Evolutionary conservation across 1,140 invertebrate species (phyloP), one percentile per base, ranked within the genome.

Genomic region (roundworm (Caenorhabditis elegans)): DNA sequence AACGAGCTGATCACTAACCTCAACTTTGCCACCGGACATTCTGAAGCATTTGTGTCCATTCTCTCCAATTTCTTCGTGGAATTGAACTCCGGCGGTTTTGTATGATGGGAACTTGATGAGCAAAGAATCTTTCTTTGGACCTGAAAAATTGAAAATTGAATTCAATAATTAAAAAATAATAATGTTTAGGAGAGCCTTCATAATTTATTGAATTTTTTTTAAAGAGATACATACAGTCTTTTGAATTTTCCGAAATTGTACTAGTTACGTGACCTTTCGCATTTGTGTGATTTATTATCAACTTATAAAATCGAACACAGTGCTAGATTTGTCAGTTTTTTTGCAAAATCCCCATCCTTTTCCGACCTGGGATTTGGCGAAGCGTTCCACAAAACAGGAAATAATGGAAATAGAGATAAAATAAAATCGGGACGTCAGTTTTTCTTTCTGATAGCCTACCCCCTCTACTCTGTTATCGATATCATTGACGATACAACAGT

Each of bases 1-100:
- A 26, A 10, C 19, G 15, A 3, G 24, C 22, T 28, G 1, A 55
- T 15, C 15, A 28, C 80, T 47, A 24, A 83, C 88, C 77, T 90
- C 89, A 17, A 88, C 87, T 75, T 86, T 89, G 17, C 87, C 87
- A 31, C 87, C 87, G 53, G 84, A 85, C 89, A 88, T 90, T 81
- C 88, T 83, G 76, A 88, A 88, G 76, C 87, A 88, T 76, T 88
- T 88, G 78, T 88, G 84, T 11, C 89, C 89, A 26, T 78, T 22
- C n/a, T 79, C 83, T 51, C 89, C 85, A n/a, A 83, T 86, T 51
- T 90, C 87, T 65, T 88, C 87, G 26, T 89, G 86, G 81, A 88
- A 88, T 28, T 85, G 84, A 17, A 88, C 87, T 31, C 87, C 87
- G 3, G 89, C 83, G 22, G 89, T 85, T 70, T 88, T 88, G 85